Evolutionary conservation across 2,888 invertebrate genomes (phyloP).

Genomic region (Leptinotarsa peninsularis): DNA sequence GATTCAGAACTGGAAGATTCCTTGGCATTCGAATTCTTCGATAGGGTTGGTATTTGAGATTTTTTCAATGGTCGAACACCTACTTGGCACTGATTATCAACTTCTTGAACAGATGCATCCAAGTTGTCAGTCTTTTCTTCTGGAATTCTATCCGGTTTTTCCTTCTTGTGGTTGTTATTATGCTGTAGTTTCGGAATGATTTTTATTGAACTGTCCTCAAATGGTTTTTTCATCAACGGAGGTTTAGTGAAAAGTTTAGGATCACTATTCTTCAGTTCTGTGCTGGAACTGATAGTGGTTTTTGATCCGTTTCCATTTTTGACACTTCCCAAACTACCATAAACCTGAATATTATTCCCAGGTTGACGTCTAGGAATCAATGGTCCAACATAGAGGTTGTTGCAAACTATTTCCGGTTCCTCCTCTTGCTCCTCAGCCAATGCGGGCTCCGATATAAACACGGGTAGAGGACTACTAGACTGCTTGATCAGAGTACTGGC

Average conservation of each 20-base stretch:
- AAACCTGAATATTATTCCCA: slow-evolving; percentile 57
- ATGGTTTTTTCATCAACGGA: slow-evolving; percentile 64
- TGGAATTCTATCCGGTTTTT: slow-evolving; percentile 2
- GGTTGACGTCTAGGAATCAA: slow-evolving; percentile 66
- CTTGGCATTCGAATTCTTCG: slow-evolving; percentile 56
- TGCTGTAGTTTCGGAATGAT: slow-evolving; percentile 67
- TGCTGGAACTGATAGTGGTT: slow-evolving; percentile 68
- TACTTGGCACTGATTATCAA: slow-evolving; percentile 21
- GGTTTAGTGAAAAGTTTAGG: slow-evolving; percentile 74
- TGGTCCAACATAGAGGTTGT: slow-evolving; percentile 70
- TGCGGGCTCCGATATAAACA: slow-evolving; percentile 65
- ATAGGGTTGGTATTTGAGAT: slow-evolving; percentile 62
- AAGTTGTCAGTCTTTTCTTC: slow-evolving; percentile 15
- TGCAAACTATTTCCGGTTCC: slow-evolving; percentile 69
- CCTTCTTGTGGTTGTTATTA: slow-evolving; percentile 28
- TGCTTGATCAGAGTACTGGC: slow-evolving; percentile 76
- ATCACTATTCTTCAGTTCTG: slow-evolving; percentile 66
- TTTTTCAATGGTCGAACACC: slow-evolving; percentile 47
- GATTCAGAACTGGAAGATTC: slow-evolving; percentile 71
- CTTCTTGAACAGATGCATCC: neutral
- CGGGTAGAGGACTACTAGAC: slow-evolving; percentile 58
- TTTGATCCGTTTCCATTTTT: slow-evolving; percentile 36
- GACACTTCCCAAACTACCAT: slow-evolving; percentile 55
- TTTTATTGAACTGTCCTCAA: slow-evolving; percentile 51
- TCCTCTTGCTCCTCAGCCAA: slow-evolving; percentile 66